Conservation (phyloP, 2,888 invertebrate genomes). For the Dioctria linearis region DNA sequence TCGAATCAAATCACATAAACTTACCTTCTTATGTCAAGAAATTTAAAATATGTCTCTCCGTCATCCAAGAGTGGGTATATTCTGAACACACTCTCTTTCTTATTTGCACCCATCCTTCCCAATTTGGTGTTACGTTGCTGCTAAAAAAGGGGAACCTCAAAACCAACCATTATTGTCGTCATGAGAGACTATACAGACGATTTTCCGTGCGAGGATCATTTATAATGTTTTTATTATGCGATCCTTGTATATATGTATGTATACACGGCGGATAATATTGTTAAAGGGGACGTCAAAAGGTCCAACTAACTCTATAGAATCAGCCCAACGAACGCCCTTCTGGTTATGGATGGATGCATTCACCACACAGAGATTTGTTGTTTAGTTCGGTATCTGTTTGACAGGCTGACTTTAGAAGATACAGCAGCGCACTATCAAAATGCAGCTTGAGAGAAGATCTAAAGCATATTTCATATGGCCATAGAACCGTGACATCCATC, state of each 20-base stretch:
- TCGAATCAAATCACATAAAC: slow-evolving; percentile 21
- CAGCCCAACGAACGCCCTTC: slow-evolving; percentile 21
- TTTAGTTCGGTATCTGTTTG: slow-evolving; percentile 15
- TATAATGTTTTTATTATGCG: slow-evolving; percentile 42
- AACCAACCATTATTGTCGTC: not conserved
- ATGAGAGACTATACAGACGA: not conserved
- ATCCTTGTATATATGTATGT: not conserved
- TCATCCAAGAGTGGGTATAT: too few relatives aligned
- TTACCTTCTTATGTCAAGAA: slow-evolving; percentile 17
- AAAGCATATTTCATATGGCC: slow-evolving; percentile 36
- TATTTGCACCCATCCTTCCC: too few relatives aligned
- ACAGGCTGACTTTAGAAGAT: not conserved
- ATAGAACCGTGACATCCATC: slow-evolving; percentile 33
- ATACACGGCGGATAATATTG: not conserved
- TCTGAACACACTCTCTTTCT: too few relatives aligned
- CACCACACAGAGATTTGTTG: slow-evolving; percentile 30
- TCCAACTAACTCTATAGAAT: not conserved
- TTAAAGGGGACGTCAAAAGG: slow-evolving; percentile 11
- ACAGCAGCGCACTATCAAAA: not conserved
- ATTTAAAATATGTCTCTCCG: slow-evolving; percentile 28
- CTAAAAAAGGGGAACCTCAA: not conserved
- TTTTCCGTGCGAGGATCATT: not conserved
- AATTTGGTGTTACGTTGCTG: not conserved
- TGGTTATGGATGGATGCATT: slow-evolving; percentile 15
- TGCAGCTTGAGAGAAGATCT: not conserved